Evolutionary conservation across 2,113 vertebrate genomes (phyloP).

Genomic region (Numida meleagris): DNA sequence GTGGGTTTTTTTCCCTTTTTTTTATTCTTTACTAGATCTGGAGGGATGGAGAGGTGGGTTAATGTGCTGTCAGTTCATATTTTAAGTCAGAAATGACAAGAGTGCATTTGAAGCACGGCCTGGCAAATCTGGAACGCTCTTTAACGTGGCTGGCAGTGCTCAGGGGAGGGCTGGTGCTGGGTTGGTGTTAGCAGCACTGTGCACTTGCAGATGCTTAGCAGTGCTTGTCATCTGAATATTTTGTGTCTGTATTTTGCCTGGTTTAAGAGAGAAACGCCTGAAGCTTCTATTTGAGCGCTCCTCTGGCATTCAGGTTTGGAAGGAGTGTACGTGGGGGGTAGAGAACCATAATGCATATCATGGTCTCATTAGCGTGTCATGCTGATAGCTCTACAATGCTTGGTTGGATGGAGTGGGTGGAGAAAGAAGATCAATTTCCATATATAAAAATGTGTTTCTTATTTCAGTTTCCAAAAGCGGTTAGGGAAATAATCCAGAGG

Average conservation of each 20-base stretch:
- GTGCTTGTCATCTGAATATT: neutral
- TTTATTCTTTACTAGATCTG: neutral
- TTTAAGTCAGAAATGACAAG: neutral
- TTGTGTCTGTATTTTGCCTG: neutral
- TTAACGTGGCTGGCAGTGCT: neutral
- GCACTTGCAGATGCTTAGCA: neutral
- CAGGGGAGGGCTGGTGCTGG: neutral
- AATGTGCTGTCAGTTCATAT: constrained; percentile 11
- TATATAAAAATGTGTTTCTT: neutral
- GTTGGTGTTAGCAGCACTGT: neutral
- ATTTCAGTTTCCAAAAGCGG: neutral
- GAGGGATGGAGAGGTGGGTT: constrained; percentile 40
- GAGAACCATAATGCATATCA: neutral
- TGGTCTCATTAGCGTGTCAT: neutral
- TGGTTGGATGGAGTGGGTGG: constrained; percentile 8
- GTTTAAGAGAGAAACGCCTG: neutral
- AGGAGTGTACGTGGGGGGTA: neutral
- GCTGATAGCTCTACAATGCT: neutral
- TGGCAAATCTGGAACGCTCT: neutral
- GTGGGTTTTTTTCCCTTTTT: neutral
- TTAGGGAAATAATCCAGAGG: neutral
- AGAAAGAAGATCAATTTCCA: neutral
- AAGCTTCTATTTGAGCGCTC: neutral
- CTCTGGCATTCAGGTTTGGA: neutral
- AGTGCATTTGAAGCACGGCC: neutral